Evolutionary conservation across 2,797 vertebrate genomes (phyloP), one percentile per base, ranked within the genome.

Genomic region (Sphenodon punctatus): DNA sequence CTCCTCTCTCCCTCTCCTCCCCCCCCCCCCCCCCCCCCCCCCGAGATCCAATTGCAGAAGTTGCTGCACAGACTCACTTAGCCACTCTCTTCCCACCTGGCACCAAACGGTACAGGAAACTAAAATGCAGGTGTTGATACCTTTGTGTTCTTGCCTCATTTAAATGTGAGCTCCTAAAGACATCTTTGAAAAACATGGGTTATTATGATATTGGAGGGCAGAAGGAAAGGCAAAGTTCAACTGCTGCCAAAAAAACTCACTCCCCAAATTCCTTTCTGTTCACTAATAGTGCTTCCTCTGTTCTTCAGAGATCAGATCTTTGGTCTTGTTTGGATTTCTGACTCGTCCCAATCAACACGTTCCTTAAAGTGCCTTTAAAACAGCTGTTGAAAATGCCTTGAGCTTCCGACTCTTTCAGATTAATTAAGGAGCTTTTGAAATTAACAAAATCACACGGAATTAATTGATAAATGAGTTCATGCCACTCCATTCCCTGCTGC

Each of bases 41-140:
- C 5, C n/a, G 27, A n/a, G 74, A 82, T 68, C 38, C 86, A 66
- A 64, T 82, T 67, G 88, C 82, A 65, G 80, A 87, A 73, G 74
- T 85, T 71, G 36, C 41, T 51, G n/a, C 58, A 67, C 89, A 85
- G 88, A 64, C 78, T 71, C 2, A 0, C 32, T 45, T 53, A 69
- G 80, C 63, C 48, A 72, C 66, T 74, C 53, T 64, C 67, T 73
- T 51, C 58, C 73, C 82, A 80, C 77, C 70, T 80, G 70, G 68
- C 73, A 55, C 71, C 34, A 46, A 65, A 38, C 66, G 15, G 59
- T 34, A 27, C 46, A 23, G 38, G 32, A 76, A 89, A 75, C 65
- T 13, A 32, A 84, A 67, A 70, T 0, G 1, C 69, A 88, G 49
- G 82, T 77, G 58, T 68, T 2, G 12, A 30, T 69, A 69, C 34